These are phyloP conservation scores for Nebria brevicollis DNA, from an alignment of 2,888 invertebrate species.

Conservation along the genomic window DNA sequence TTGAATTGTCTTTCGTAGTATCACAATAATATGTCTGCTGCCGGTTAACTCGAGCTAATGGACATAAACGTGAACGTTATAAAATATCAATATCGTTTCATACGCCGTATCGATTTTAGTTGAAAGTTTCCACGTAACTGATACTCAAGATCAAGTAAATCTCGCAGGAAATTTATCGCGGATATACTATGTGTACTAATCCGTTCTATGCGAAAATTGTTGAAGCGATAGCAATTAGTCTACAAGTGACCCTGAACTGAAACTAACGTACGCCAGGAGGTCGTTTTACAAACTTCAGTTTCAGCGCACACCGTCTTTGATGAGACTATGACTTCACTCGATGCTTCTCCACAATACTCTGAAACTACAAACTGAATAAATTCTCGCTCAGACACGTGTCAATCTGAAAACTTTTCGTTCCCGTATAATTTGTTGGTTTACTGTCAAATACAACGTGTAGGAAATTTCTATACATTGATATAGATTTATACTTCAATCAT, in stretches of 20 bases:
- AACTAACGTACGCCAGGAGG: background rate
- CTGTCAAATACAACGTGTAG: background rate
- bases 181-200: conserved; percentile 1
- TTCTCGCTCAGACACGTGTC: background rate
- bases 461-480: too few relatives aligned
- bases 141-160: conserved; percentile 11
- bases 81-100: background rate
- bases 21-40: background rate
- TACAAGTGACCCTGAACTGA: conserved; percentile 36
- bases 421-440: background rate
- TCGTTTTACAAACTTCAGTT: background rate
- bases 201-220: conserved; percentile 25
- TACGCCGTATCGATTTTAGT: background rate
- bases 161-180: background rate
- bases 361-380: background rate
- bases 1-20: background rate
- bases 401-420: background rate
- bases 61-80: background rate
- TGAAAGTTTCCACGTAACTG: background rate
- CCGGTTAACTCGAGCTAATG: background rate
- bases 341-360: background rate
- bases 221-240: conserved; percentile 33
- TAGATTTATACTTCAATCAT: too few relatives aligned
- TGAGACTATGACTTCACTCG: background rate
- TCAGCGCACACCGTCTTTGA: background rate